Conservation (phyloP, 2,113 vertebrate genomes). For the Cacatua alba region DNA sequence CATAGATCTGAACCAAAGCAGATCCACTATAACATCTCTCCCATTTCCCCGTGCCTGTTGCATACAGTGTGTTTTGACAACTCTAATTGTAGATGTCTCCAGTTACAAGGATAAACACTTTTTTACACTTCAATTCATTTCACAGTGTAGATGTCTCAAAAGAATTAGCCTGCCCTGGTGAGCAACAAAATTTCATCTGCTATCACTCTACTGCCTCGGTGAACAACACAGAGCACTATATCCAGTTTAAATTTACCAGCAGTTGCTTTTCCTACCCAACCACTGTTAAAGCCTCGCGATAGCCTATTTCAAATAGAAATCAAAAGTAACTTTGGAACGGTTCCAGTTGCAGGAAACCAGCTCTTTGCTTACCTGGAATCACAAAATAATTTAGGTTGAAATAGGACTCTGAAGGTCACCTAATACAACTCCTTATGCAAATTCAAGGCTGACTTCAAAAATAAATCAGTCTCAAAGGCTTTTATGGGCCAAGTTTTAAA, state of each 20-base stretch:
- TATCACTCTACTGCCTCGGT: background rate
- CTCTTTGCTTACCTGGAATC: background rate
- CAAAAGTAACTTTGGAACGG: background rate
- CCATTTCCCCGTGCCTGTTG: background rate
- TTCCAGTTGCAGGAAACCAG: background rate
- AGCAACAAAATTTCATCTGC: background rate
- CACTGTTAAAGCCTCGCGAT: background rate
- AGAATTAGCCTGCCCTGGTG: background rate
- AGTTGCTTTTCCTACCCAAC: background rate
- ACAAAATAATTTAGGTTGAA: background rate
- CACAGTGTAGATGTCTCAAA: background rate
- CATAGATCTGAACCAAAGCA: background rate
- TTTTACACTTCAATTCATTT: background rate
- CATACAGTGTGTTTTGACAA: background rate
- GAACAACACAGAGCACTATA: background rate
- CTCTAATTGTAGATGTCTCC: background rate
- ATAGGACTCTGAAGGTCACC: background rate
- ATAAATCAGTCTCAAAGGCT: background rate
- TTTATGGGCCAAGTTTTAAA: background rate
- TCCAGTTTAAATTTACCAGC: background rate
- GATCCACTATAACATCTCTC: background rate
- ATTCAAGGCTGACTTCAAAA: background rate
- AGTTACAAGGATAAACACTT: background rate
- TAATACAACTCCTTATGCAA: background rate
- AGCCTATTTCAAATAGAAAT: background rate